Evolutionary conservation across 1,140 invertebrate species (phyloP).

Genomic region (Trissolcus basalis): DNA sequence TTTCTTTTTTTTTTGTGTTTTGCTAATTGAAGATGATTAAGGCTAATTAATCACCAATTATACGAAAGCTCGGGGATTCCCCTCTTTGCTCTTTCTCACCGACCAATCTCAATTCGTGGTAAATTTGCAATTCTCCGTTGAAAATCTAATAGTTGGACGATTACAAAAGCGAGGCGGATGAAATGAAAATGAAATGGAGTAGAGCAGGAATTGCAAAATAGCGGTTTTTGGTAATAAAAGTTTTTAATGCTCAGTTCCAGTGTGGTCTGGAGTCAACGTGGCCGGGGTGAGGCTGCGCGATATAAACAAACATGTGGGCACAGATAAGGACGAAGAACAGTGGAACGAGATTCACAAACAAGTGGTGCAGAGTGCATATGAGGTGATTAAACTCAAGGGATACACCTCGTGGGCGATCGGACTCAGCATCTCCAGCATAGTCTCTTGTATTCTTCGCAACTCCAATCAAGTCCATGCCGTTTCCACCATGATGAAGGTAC

Average conservation of each 20-base stretch:
- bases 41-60: constrained; percentile 4
- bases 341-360: constrained; percentile 87
- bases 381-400: constrained; percentile 92
- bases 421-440: constrained; percentile 85
- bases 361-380: constrained; percentile 90
- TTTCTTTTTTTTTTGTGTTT: no score
- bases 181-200: constrained; percentile 2
- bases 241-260: constrained; percentile 81
- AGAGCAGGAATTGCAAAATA: not conserved
- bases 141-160: constrained; percentile 21
- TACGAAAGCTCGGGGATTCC: no score
- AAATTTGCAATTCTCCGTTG: constrained; percentile 8
- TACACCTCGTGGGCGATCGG: constrained; percentile 95
- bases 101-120: not conserved
- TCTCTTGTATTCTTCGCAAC: constrained; percentile 85
- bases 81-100: not conserved
- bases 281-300: constrained; percentile 89
- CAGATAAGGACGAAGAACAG: constrained; percentile 83
- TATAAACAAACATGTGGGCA: constrained; percentile 84
- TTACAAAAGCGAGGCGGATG: constrained; percentile 14
- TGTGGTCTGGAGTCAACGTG: constrained; percentile 95
- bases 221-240: constrained; percentile 21
- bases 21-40: constrained; percentile 8
- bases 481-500: constrained; percentile 86
- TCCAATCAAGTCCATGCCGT: constrained; percentile 87